Conservation (phyloP, 2,113 vertebrate genomes). For the Monopterus albus region DNA sequence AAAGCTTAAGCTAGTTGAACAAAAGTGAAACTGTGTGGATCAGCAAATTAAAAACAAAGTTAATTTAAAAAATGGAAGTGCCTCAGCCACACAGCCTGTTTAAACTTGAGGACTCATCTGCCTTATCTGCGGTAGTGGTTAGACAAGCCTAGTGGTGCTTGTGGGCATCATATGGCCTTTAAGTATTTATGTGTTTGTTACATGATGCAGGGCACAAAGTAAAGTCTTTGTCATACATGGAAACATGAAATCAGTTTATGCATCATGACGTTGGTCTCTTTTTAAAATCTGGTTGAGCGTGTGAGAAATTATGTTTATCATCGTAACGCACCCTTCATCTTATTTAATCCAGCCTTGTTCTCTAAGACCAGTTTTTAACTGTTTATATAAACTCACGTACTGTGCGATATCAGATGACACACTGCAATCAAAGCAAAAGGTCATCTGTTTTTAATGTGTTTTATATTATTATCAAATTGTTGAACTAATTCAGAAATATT, state of each 20-base stretch:
- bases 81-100: neutral
- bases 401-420: too few species aligned
- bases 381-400: too few species aligned
- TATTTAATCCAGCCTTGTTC: neutral
- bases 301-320: too few species aligned
- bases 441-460: too few species aligned
- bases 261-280: neutral
- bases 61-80: too few species aligned
- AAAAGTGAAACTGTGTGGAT: neutral
- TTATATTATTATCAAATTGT: too few species aligned
- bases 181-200: constrained; percentile 76
- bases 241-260: neutral
- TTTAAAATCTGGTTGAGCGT: neutral
- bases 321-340: too few species aligned
- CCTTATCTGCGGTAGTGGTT: constrained; percentile 38
- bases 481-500: neutral
- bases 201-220: constrained; percentile 26
- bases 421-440: too few species aligned
- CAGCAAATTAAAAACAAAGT: too few species aligned
- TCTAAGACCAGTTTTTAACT: neutral
- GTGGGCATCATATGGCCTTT: constrained; percentile 63
- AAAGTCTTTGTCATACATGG: constrained; percentile 1
- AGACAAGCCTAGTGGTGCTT: constrained; percentile 5
- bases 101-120: constrained; percentile 18
- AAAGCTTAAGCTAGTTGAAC: too few species aligned